Percentiles rank a stretch among this genome's conserved stretches.
These are phyloP conservation scores for Haemorhous mexicanus DNA, from an alignment of 2,113 vertebrate species.

Conservation along the genomic window DNA sequence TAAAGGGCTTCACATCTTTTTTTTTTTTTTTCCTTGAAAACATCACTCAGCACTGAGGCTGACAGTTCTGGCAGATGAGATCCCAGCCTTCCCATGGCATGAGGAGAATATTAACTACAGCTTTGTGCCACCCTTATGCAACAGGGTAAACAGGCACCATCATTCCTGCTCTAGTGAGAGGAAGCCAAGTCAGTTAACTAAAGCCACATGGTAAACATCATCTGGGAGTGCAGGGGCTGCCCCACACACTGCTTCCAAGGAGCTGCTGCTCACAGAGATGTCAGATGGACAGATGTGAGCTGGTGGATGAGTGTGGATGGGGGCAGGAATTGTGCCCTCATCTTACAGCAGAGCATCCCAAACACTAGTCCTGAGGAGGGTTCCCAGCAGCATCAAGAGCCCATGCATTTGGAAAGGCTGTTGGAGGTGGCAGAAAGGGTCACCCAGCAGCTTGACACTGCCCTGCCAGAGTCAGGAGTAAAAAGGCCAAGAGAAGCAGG, in stretches of 20 bases:
- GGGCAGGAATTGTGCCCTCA: background rate
- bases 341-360: background rate
- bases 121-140: slow-evolving; percentile 22
- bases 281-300: background rate
- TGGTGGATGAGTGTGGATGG: background rate
- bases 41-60: background rate
- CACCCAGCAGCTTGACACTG: background rate
- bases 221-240: background rate
- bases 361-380: background rate
- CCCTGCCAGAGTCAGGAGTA: background rate
- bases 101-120: slow-evolving; percentile 45
- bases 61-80: slow-evolving; percentile 37
- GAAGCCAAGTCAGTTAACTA: background rate
- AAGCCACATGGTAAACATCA: background rate
- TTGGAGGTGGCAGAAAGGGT: background rate
- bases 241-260: background rate
- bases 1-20: background rate
- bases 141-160: background rate
- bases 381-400: background rate
- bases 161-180: background rate
- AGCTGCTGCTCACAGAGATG: background rate
- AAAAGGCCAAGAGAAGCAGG: background rate
- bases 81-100: slow-evolving; percentile 4
- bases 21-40: background rate
- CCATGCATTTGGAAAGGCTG: background rate